Conservation (phyloP, 2,888 invertebrate genomes). For the Tridacna crocea region DNA sequence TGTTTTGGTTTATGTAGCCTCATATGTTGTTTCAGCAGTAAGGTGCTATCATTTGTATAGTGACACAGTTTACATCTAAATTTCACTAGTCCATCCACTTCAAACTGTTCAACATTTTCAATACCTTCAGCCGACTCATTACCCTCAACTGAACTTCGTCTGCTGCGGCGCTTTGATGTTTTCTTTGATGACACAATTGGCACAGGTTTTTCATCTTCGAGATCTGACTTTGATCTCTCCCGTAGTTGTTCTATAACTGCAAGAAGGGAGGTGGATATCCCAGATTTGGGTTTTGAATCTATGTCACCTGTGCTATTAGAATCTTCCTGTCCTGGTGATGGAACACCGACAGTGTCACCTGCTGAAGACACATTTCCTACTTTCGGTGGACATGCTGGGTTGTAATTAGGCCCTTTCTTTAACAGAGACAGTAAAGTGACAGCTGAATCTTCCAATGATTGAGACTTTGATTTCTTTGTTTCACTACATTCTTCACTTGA, state of each 20-base stretch:
- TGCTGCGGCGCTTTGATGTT: constrained; percentile 57
- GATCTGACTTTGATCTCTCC: constrained; percentile 73
- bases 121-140: constrained; percentile 66
- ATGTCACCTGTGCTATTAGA: constrained; percentile 54
- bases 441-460: constrained; percentile 70
- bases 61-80: constrained; percentile 82
- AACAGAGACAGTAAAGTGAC: constrained; percentile 73
- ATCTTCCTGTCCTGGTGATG: constrained; percentile 53
- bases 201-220: constrained; percentile 58
- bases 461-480: constrained; percentile 21
- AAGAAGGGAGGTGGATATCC: constrained; percentile 82
- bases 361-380: not conserved
- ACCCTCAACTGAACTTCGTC: constrained; percentile 64
- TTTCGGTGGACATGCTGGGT: constrained; percentile 69
- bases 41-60: constrained; percentile 75
- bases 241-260: constrained; percentile 83
- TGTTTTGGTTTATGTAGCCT: constrained; percentile 80
- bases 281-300: constrained; percentile 65
- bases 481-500: not conserved
- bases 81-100: constrained; percentile 65
- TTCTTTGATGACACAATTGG: constrained; percentile 44
- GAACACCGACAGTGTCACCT: constrained; percentile 20
- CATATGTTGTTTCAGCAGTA: constrained; percentile 79
- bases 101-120: constrained; percentile 77
- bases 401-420: constrained; percentile 73